Evolutionary conservation across 2,797 vertebrate genomes (phyloP), one percentile per base, ranked within the genome.

Genomic region (Anisognathus igniventris): DNA sequence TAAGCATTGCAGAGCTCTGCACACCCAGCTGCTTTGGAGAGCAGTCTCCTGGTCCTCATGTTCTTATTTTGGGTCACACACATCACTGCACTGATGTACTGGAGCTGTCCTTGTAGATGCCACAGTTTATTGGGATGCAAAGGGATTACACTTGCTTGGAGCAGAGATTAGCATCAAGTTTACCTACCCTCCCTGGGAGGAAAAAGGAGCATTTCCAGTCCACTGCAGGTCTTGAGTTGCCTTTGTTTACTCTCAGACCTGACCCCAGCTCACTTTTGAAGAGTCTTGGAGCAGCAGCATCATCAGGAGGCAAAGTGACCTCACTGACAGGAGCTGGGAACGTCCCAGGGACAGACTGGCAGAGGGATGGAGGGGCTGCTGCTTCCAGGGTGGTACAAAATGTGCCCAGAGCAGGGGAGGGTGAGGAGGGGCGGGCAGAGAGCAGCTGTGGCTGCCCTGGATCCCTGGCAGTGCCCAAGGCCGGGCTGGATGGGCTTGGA

Each of bases 1-100:
- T 85, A 74, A 89, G 67, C 84, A 53, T 80, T 76, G 80, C 77
- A 87, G 67, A 71, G 92, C 20, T 82, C 31, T 50, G 84, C 74
- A 87, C 90, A 90, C 86, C 94, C 93, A 95, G 91, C 74, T 93
- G 88, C 86, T 94, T 79, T 85, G 92, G 61, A 64, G 42, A 93
- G 71, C 74, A 86, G 71, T 64, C 77, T 92, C 80, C 33, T 82
- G 50, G 28, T 35, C 67, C 86, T 90, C 58, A 0, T 71, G 51
- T 70, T 61, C 91, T 70, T 87, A 33, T 83, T 74, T 84, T 88
- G 88, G 90, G 88, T 89, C 78, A 75, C 13, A 30, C 44, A 13
- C 70, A 44, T 92, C 44, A 3, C 35, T 96, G 73, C 76, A 61
- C 78, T 66, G 4, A 81, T 53, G 54, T 56, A 58, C 75, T 91